Percentiles rank a stretch among this genome's conserved stretches.
Evolutionary conservation across 2,113 vertebrate genomes (phyloP).

Genomic region (Oncorhynchus gorbuscha): DNA sequence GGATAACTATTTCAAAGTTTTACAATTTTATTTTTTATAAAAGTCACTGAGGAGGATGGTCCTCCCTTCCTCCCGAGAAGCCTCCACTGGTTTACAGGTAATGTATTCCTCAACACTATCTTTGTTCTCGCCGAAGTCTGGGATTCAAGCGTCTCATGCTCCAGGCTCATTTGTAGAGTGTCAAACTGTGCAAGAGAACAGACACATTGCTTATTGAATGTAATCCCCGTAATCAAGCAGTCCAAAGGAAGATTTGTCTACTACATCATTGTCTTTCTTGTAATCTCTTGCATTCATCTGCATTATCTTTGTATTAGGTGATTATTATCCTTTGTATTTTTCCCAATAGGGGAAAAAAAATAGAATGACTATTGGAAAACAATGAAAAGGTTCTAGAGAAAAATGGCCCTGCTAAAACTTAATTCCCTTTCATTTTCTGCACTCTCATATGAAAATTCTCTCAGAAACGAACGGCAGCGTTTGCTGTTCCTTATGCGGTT

Average conservation of each 20-base stretch:
- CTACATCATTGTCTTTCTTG: background rate
- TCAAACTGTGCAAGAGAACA: background rate
- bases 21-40: background rate
- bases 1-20: too few relatives aligned
- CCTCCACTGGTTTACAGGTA: too few relatives aligned
- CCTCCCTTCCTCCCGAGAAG: too few relatives aligned
- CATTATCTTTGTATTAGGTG: too few relatives aligned
- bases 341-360: too few relatives aligned
- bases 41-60: too few relatives aligned
- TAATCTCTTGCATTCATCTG: background rate
- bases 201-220: background rate
- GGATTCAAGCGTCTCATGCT: background rate
- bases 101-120: background rate
- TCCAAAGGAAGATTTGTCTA: background rate
- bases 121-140: slow-evolving; percentile 5
- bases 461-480: too few relatives aligned
- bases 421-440: too few relatives aligned
- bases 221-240: background rate
- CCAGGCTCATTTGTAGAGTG: background rate
- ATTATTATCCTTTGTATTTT: too few relatives aligned
- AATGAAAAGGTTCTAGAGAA: too few relatives aligned
- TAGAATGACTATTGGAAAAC: too few relatives aligned
- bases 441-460: background rate
- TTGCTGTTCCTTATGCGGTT: background rate
- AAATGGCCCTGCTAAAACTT: too few relatives aligned